These are phyloP conservation scores for Heliconius himera DNA, from an alignment of 1,140 invertebrate species.

Conservation along the genomic window DNA sequence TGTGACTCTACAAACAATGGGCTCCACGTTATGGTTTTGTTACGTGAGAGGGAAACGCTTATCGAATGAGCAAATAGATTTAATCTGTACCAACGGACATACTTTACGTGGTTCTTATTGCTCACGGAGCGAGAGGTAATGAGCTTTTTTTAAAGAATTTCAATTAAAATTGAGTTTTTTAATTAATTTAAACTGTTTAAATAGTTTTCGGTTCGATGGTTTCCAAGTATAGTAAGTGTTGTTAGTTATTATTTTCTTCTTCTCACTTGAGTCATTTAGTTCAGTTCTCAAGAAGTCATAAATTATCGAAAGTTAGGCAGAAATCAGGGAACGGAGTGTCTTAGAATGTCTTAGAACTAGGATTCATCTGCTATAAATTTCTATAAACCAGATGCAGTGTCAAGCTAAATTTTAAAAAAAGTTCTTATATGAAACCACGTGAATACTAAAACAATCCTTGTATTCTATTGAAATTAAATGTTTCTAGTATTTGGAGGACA, in stretches of 20 bases:
- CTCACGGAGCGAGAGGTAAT: neutral
- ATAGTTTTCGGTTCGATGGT: no score
- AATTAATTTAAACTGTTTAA: no score
- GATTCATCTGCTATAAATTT: neutral
- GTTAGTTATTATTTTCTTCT: no score
- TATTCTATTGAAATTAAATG: neutral
- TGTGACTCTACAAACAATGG: conserved; percentile 2
- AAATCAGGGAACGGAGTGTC: neutral
- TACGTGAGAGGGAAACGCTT: neutral
- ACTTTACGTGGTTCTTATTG: neutral
- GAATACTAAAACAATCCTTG: neutral
- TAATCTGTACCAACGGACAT: neutral
- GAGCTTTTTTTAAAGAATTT: neutral
- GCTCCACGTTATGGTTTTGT: neutral
- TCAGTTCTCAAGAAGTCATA: no score
- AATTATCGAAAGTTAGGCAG: neutral
- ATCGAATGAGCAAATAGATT: conserved; percentile 10
- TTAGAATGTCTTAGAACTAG: neutral
- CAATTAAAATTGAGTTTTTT: neutral
- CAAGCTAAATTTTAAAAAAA: neutral
- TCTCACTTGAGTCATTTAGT: no score
- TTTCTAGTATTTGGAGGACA: neutral
- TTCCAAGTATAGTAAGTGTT: no score
- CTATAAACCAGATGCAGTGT: no score
- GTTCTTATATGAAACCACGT: neutral